Evolutionary conservation across 2,888 invertebrate genomes (phyloP).

Genomic region (Ochropleura plecta): DNA sequence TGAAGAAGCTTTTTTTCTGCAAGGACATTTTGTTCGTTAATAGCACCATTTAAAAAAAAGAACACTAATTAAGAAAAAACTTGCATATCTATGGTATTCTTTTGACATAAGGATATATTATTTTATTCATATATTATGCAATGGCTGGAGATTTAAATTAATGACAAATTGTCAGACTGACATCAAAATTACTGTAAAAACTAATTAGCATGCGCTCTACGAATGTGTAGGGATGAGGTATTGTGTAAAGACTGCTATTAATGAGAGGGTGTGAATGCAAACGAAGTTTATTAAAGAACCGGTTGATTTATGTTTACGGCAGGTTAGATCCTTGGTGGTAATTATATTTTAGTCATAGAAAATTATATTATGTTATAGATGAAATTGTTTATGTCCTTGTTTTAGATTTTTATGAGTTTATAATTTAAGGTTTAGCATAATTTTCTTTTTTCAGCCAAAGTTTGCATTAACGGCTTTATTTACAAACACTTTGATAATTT

Average conservation of each 20-base stretch:
- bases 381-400: conserved; percentile 87
- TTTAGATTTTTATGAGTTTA: conserved; percentile 85
- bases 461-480: conserved; percentile 66
- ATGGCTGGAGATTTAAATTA: conserved; percentile 33
- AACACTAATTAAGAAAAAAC: conserved; percentile 3
- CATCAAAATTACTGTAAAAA: conserved; percentile 61
- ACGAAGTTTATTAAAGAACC: conserved; percentile 26
- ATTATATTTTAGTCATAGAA: conserved; percentile 75
- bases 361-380: conserved; percentile 82
- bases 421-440: conserved; percentile 74
- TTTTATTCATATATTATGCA: conserved; percentile 10
- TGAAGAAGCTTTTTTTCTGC: conserved; percentile 11
- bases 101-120: conserved; percentile 20
- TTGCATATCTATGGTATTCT: conserved; percentile 36
- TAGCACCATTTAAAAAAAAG: conserved; percentile 20
- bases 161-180: conserved; percentile 64
- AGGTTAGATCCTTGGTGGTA: conserved; percentile 62
- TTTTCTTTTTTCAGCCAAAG: conserved; percentile 80
- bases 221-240: conserved; percentile 40
- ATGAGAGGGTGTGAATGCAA: conserved; percentile 41
- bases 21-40: conserved; percentile 14
- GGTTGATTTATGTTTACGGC: conserved; percentile 50
- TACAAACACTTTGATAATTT: conserved; percentile 44
- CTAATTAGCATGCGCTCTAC: conserved; percentile 32
- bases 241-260: conserved; percentile 63